phyloP scores from a whole-genome alignment of 2,113 vertebrate genomes.

The Chaenogobius annularis region DNA sequence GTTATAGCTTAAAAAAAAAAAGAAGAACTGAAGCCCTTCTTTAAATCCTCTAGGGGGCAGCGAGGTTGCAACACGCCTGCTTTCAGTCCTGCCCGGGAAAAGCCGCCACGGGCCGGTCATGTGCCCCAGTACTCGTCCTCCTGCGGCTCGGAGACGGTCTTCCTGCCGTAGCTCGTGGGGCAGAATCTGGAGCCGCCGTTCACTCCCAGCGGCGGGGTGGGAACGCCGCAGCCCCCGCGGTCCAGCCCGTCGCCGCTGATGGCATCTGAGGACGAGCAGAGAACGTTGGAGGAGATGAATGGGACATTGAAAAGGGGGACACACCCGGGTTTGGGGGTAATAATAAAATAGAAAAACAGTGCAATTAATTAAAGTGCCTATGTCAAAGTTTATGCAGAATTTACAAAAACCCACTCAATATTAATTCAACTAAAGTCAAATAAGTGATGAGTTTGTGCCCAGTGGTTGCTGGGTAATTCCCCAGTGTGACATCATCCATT shows the following conservation, averaged over 20 bases:
- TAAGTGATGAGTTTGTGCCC: too few relatives aligned
- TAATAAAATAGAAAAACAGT: too few relatives aligned
- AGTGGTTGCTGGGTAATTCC: too few relatives aligned
- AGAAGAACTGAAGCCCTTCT: conserved; percentile 8
- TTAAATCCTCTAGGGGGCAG: conserved; percentile 56
- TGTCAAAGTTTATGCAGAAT: too few relatives aligned
- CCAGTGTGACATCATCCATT: too few relatives aligned
- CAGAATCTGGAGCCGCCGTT: conserved; percentile 7
- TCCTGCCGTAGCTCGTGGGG: conserved; percentile 21
- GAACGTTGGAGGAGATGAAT: background rate
- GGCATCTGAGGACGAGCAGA: conserved; percentile 37
- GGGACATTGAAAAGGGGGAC: background rate
- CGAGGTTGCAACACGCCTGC: background rate
- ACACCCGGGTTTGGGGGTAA: background rate
- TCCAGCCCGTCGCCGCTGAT: conserved; percentile 1
- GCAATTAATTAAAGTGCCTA: too few relatives aligned
- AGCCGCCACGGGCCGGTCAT: conserved; percentile 11
- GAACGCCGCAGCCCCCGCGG: conserved; percentile 12
- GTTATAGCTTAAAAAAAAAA: background rate
- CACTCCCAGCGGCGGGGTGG: conserved; percentile 10
- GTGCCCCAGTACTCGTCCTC: conserved; percentile 76
- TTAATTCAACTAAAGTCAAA: too few relatives aligned
- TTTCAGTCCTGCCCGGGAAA: background rate
- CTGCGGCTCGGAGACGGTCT: conserved; percentile 72
- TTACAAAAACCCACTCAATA: too few relatives aligned